Evolutionary conservation across 2,888 invertebrate genomes (phyloP).

Genomic region (Taenaris catops): DNA sequence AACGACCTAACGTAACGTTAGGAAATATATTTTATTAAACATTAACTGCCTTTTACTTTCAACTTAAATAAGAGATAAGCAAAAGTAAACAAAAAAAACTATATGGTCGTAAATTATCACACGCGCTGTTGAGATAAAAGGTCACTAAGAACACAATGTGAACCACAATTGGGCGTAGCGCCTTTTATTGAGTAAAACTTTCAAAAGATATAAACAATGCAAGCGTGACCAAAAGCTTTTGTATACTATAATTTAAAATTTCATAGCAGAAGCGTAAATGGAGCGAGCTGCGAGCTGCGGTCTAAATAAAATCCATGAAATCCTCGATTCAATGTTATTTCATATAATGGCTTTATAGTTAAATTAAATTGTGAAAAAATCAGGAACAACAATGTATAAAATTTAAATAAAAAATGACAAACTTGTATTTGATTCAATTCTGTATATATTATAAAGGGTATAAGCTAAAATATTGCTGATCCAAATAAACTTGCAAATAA

Average conservation of each 20-base stretch:
- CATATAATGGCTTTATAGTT: constrained; percentile 3
- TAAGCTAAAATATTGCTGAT: too few species aligned
- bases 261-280: constrained; percentile 15
- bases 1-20: too few species aligned
- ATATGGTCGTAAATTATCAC: too few species aligned
- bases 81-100: too few species aligned
- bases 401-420: too few species aligned
- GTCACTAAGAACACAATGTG: constrained; percentile 11
- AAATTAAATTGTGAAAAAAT: constrained; percentile 5
- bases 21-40: too few species aligned
- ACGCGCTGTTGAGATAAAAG: too few species aligned
- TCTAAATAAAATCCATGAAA: constrained; percentile 11
- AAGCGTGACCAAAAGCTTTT: constrained; percentile 17
- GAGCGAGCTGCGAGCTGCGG: constrained; percentile 6
- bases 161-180: constrained; percentile 14
- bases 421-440: neutral
- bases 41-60: too few species aligned
- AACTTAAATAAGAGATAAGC: too few species aligned
- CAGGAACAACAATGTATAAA: too few species aligned
- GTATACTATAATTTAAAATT: constrained; percentile 17
- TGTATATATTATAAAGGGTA: too few species aligned
- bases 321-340: constrained; percentile 7
- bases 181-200: constrained; percentile 15
- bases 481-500: too few species aligned
- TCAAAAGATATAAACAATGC: constrained; percentile 16